These are phyloP conservation scores for Eonycteris spelaea DNA, from an alignment of 2,113 vertebrate genomes.

Conservation along the genomic window DNA sequence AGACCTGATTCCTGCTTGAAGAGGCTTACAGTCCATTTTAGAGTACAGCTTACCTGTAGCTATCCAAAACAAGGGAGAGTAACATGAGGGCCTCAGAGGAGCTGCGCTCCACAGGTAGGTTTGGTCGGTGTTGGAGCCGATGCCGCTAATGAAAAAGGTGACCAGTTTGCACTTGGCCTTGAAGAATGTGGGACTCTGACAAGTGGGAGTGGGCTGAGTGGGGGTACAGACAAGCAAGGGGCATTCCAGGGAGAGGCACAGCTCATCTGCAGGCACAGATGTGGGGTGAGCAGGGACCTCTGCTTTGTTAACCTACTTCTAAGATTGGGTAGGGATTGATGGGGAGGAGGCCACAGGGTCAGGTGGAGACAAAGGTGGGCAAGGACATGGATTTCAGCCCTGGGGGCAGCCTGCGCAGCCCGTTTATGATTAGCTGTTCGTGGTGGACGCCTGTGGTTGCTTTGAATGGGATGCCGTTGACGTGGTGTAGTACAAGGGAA, in stretches of 20 bases:
- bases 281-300: not conserved
- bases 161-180: not conserved
- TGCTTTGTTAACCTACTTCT: not conserved
- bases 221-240: not conserved
- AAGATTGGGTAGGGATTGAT: not conserved
- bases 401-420: not conserved
- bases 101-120: not conserved
- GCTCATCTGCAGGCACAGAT: not conserved
- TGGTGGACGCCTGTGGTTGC: not conserved
- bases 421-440: not conserved
- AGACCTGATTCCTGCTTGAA: not conserved
- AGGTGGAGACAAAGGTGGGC: not conserved
- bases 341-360: not conserved
- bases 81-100: too few relatives aligned
- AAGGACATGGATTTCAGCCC: not conserved
- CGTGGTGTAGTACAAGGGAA: not conserved
- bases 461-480: not conserved
- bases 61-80: not conserved
- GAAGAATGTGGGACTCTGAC: not conserved
- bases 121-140: not conserved
- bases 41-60: rapidly evolving
- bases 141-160: not conserved
- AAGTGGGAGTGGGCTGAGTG: too few relatives aligned
- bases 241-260: not conserved
- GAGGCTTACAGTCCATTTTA: not conserved